Percentiles rank a stretch among this genome's conserved stretches.
phyloP scores from a whole-genome alignment of 2,113 vertebrate species.

The Todiramphus saurophagus region DNA sequence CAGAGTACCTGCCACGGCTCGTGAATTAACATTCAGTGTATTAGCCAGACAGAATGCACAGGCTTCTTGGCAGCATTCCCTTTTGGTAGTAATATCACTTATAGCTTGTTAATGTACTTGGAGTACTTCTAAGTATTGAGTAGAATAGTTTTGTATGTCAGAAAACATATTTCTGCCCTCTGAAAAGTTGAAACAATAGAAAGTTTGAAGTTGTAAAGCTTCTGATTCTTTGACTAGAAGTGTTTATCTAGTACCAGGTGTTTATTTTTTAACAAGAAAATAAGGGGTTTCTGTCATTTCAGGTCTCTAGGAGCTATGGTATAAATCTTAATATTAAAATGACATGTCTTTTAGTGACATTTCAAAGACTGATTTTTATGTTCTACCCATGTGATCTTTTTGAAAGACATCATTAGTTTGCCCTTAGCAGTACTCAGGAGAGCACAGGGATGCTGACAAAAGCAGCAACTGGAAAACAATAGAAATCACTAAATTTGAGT shows the following conservation, averaged over 20 bases:
- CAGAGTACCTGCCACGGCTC: background rate
- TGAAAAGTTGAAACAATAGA: background rate
- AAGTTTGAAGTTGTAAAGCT: background rate
- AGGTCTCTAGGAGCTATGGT: background rate
- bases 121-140: background rate
- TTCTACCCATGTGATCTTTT: background rate
- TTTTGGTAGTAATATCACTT: background rate
- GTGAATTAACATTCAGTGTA: accelerated
- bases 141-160: background rate
- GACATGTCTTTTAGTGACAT: background rate
- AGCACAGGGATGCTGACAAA: background rate
- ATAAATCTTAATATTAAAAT: background rate
- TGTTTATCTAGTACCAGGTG: background rate
- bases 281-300: background rate
- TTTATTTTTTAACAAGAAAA: background rate
- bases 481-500: background rate
- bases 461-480: background rate
- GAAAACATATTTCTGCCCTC: background rate
- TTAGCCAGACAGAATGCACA: background rate
- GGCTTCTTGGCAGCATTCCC: background rate
- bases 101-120: background rate
- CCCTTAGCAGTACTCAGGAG: background rate
- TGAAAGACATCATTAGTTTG: background rate
- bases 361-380: background rate
- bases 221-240: background rate